phyloP scores from a whole-genome alignment of 1,140 invertebrate species.

The Limonius californicus region DNA sequence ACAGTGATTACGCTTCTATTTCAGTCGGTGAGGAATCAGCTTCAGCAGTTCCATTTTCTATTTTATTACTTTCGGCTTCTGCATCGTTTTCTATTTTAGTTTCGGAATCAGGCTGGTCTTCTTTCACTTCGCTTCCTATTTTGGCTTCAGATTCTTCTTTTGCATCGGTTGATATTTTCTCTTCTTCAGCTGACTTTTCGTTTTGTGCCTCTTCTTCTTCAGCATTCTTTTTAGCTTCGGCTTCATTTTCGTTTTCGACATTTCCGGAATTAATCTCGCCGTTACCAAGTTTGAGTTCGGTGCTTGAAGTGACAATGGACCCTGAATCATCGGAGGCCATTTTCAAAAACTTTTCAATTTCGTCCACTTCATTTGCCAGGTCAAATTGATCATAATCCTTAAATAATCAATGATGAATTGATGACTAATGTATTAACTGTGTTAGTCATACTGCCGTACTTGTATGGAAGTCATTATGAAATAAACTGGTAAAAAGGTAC shows the following conservation, averaged over 20 bases:
- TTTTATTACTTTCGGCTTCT: background rate
- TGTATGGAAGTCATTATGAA: too few species aligned
- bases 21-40: background rate
- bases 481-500: too few species aligned
- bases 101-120: conserved; percentile 14
- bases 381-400: conserved; percentile 93
- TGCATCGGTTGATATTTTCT: background rate
- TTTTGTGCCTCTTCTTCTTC: conserved; percentile 16
- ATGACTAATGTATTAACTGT: conserved; percentile 26
- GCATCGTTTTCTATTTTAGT: conserved; percentile 12
- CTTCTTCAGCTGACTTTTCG: background rate
- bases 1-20: background rate
- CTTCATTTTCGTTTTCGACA: conserved; percentile 19
- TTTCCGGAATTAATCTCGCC: conserved; percentile 24
- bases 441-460: conserved; percentile 15
- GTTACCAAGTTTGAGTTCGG: conserved; percentile 33
- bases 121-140: conserved; percentile 13
- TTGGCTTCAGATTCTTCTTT: conserved; percentile 17
- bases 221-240: conserved; percentile 8
- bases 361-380: conserved; percentile 86
- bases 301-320: conserved; percentile 28
- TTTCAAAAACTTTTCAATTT: conserved; percentile 80
- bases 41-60: background rate
- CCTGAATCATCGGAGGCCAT: conserved; percentile 47
- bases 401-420: conserved; percentile 20